Conservation (phyloP, 2,888 invertebrate genomes). For the Thyatira batis region DNA sequence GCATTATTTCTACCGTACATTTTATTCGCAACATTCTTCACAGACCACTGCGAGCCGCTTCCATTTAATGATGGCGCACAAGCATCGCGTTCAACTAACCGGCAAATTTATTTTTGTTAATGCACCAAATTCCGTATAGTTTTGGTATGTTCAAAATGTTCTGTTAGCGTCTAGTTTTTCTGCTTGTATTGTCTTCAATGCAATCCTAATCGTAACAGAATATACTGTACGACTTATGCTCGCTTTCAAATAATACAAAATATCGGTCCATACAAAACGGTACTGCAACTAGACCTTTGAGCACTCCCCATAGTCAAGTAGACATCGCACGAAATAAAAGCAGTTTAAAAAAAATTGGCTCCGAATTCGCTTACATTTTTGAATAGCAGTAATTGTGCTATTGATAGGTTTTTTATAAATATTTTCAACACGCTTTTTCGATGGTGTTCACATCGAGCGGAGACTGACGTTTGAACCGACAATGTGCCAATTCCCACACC, state of each 20-base stretch:
- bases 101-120: constrained; percentile 16
- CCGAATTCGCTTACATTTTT: no score
- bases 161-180: background rate
- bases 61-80: constrained; percentile 26
- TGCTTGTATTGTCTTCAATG: background rate
- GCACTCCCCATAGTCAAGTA: no score
- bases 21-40: constrained; percentile 33
- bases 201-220: background rate
- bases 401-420: no score
- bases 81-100: constrained; percentile 20
- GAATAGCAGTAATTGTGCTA: no score
- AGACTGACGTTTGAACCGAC: no score
- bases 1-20: constrained; percentile 20
- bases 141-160: constrained; percentile 11
- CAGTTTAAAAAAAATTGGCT: no score
- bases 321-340: no score
- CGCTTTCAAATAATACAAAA: no score
- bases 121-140: constrained; percentile 16
- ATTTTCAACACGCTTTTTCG: no score
- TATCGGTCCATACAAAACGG: background rate
- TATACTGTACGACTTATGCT: background rate
- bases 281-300: no score
- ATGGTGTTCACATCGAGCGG: no score
- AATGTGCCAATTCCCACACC: no score
- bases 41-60: constrained; percentile 16